Base-by-base conservation (phyloP, 2,888 invertebrate species). In the Caenorhabditis sp. region DNA sequence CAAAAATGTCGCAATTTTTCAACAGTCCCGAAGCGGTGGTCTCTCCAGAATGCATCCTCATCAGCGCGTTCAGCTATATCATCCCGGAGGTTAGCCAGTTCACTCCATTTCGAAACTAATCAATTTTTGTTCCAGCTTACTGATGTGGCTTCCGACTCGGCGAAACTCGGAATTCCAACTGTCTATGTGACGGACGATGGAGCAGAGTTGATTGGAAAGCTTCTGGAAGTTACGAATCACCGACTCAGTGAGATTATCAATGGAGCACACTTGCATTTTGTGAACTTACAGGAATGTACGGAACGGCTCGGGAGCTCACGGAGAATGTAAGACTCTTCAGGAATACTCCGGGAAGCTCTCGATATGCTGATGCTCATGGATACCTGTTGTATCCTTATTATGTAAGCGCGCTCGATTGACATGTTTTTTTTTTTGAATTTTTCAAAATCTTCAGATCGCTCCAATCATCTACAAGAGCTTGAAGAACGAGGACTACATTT, bases 201-300 rank as follows among this genome's bases (percentile, higher is more conserved):
- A 51, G 38, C 6, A 12, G 38, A 38, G 12, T 38, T 38, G 38
- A 38, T 38, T 7, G 12, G 6, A 2, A 2, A 38, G 12, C 6
- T 38, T 38, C 6, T 38, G 8, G 12, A 38, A 38, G 7, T 6
- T 31, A 6, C 31, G 31, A 38, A 38, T 38, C 38, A 12, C 12
- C 38, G 12, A 12, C 38, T 38, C 38, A 38, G 38, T 38, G 6
- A 38, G 12, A 10, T 38, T 38, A 10, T 38, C 12, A 38, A 38
- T 38, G 12, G 38, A 5, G 38, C 38, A 38, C 38, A 10, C 12
- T 38, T 38, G 12, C 38, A 38, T 10, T 38, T 38, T 38, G n/a
- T n/a, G n/a, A n/a, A n/a, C n/a, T n/a, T n/a, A n/a, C n/a, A 44
- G 44, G 44, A 44, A 44, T 44, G 44, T 44, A 44, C n/a, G 44